Base-by-base conservation (phyloP, 1,140 invertebrate species). In the Caerostris extrusa region DNA sequence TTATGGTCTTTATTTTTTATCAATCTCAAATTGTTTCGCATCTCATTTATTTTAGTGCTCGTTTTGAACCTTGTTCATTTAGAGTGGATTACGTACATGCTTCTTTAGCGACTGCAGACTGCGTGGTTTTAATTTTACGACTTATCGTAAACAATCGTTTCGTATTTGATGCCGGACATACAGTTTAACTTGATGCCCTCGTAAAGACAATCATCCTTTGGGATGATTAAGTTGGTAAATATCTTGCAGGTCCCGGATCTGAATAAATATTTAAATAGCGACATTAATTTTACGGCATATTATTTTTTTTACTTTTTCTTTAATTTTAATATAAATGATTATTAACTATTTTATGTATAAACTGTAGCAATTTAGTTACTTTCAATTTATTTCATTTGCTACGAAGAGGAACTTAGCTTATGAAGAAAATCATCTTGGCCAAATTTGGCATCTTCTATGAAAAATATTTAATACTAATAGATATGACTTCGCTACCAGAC, bases 121-220 rank as follows among this genome's bases (percentile, higher is more conserved):
- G 8, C 3, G 34, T 77, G 19, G 34, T 77, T 77, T 34, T 77
- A 77, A 77, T 77, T 77, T 77, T 77, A 77, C 34, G 69, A 77
- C 34, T 77, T 19, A 34, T 77, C 69, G 69, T 77, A 77, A 77
- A 77, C 7, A 34, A 77, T 34, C 69, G 10, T 53, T 77, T 53
- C 3, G n/a, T 34, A 77, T 77, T 34, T 34, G 69, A 77, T 4
- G 7, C 69, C 69, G 69, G 67, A 71, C 67, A 50, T 71, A 19
- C 3, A 7, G 69, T 34, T 34, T 34, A 19, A 77, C 69, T 12
- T 50, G 69, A 5, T 77, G 69, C 8, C 69, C 69, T 77, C 50
- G 69, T 77, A 77, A 77, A 77, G 50, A 77, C 69, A 77, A 77
- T 77, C 69, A 77, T 3, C 50, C 69, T 53, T 34, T 77, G 69